A percentile compares a stretch with the other conserved stretches of the same genome.
Conservation (phyloP, 2,888 invertebrate genomes). For the Tholera decimalis region DNA sequence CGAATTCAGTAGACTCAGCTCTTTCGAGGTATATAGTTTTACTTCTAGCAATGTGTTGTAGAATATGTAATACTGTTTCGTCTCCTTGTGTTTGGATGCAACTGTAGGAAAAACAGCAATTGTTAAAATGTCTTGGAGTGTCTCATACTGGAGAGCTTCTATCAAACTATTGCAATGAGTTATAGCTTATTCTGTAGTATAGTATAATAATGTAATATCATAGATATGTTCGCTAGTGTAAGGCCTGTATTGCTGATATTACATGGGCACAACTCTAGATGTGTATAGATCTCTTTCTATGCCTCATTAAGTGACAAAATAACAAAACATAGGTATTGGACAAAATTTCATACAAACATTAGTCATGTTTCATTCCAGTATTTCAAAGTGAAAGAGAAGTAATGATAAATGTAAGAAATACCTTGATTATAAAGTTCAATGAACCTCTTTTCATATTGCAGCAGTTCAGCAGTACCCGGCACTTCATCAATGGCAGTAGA, state of each 20-base stretch:
- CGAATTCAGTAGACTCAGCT: slow-evolving; percentile 96
- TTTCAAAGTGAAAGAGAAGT: background rate
- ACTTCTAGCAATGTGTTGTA: slow-evolving; percentile 99
- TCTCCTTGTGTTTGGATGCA: slow-evolving; percentile 98
- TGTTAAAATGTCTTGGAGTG: background rate
- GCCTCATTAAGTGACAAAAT: background rate
- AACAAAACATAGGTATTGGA: background rate
- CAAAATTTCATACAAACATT: background rate
- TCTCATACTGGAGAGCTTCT: background rate
- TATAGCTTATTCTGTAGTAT: too few species aligned
- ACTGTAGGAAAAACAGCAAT: slow-evolving; percentile 91
- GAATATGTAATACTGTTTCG: slow-evolving; percentile 98
- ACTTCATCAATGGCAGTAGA: slow-evolving; percentile 97
- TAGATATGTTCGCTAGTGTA: background rate
- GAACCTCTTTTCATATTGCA: slow-evolving; percentile 98
- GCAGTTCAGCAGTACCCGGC: slow-evolving; percentile 97
- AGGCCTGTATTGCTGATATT: background rate
- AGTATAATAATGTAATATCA: background rate
- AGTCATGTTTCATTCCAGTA: background rate
- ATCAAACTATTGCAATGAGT: too few species aligned
- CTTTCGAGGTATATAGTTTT: slow-evolving; percentile 98
- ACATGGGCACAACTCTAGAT: background rate
- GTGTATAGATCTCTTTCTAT: background rate
- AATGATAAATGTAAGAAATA: slow-evolving; percentile 69
- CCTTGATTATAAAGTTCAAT: slow-evolving; percentile 99